Evolutionary conservation across 2,113 vertebrate species (phyloP).

Genomic region (Strix aluco): DNA sequence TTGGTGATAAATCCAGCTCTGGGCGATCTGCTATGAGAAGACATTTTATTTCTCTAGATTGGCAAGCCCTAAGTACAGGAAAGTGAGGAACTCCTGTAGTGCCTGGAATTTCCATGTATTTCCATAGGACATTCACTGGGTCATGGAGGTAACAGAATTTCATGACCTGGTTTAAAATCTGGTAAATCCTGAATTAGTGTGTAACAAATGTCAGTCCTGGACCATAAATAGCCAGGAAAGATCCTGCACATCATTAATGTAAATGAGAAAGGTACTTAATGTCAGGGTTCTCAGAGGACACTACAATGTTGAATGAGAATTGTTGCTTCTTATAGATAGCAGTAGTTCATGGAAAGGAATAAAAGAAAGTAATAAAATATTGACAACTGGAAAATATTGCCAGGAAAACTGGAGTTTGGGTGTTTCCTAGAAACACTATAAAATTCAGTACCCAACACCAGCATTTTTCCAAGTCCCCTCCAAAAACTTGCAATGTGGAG

Average conservation of each 20-base stretch:
- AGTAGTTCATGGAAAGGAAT: background rate
- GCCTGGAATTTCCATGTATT: background rate
- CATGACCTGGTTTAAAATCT: background rate
- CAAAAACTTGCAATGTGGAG: background rate
- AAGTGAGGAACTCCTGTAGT: background rate
- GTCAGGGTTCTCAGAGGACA: background rate
- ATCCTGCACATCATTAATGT: background rate
- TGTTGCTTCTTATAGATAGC: background rate
- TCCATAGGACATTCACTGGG: background rate
- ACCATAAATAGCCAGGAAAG: background rate
- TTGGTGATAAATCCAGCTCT: background rate
- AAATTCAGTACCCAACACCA: background rate
- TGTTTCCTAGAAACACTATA: background rate
- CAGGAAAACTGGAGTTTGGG: background rate
- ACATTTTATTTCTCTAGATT: background rate
- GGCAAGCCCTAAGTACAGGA: background rate
- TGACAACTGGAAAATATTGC: background rate
- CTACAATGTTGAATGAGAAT: background rate
- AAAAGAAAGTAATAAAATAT: background rate
- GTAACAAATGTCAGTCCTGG: background rate
- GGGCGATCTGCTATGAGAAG: background rate
- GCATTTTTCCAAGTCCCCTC: background rate
- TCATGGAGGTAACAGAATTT: background rate
- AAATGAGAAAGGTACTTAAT: background rate
- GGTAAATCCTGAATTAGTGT: background rate